Base-by-base conservation (phyloP, 2,797 vertebrate species). In the Acropternis orthonyx region DNA sequence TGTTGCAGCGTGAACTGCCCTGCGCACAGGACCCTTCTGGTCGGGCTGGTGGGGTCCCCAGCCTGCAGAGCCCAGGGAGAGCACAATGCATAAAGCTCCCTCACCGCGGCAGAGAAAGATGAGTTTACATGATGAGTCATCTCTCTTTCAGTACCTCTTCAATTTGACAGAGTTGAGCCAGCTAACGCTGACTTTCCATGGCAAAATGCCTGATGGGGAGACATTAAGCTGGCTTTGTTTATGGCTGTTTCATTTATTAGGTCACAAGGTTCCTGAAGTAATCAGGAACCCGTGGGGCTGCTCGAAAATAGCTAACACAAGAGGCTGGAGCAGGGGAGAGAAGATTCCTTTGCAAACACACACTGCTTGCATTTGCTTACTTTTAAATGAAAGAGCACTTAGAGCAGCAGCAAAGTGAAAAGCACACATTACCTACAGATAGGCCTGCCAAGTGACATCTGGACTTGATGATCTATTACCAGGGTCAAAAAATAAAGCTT, bases 221-320 rank as follows among this genome's bases (percentile, higher is more conserved):
- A 85, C 72, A 83, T 72, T 4, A 78, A 68, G 76, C 73, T 83
- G 72, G 30, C 37, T 88, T 93, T 92, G 76, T 88, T 88, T 56
- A 43, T 24, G 41, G 51, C 34, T 21, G 7, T 52, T 81, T 65
- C 41, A 49, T 88, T 91, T 91, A 39, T 56, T 56, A 66, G 59
- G 83, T 81, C 85, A 94, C 9, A 21, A 76, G 73, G 48, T 32
- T 72, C 83, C 69, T 6, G 12, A 71, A 91, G 58, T 16, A 73
- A 89, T 28, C 55, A 59, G 66, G 72, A 79, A 46, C 58, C 58
- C 14, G 7, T 0, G 24, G n/a, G 49, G 44, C 63, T 71, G 17
- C 30, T 39, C 49, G 71, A 32, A 92, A 93, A 77, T 5, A 89
- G 54, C 51, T 7, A 89, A 30, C 28, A 43, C 8, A 2, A 17